Evolutionary conservation across 2,113 vertebrate genomes (phyloP), one percentile per base, ranked within the genome.

Genomic region (Lichenostomus cassidix): DNA sequence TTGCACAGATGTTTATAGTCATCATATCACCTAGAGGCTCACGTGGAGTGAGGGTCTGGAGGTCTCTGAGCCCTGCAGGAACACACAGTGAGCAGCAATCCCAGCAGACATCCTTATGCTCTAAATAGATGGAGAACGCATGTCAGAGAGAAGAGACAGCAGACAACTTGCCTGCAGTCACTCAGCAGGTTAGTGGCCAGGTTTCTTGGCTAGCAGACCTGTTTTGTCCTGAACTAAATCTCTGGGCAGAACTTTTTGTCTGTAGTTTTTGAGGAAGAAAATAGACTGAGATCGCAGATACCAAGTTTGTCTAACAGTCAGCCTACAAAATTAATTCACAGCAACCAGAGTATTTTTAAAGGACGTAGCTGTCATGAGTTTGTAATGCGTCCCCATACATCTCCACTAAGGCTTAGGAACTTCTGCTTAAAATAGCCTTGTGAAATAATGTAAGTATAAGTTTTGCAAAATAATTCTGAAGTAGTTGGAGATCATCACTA

Each of bases 81-180:
- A 68, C 52, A 63, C 0, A 0, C 23, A 39, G 76, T 16, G 22
- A 64, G 65, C 41, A 25, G 28, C 53, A 84, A 80, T 75, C 41
- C 56, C 77, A 41, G 56, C 33, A 76, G 87, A 80, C 6, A 50
- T 31, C 58, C 46, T 76, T 35, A 6, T 60, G 80, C 23, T 91
- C 82, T 87, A 76, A 95, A 94, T 50, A 89, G 81, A 52, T 17
- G 56, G n/a, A 69, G 58, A 91, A 64, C 0, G 0, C 47, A 50
- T 63, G 80, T 56, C 64, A 75, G 73, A 85, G 50, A 33, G 50
- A 91, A 67, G 22, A 81, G 90, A 83, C 23, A 83, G 73, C 91
- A 94, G 86, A 92, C 50, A 5, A 94, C 50, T 96, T 86, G 90
- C 92, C 90, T 84, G 83, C 60, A 94, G 92, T 83, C 64, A 67